Base-by-base conservation (phyloP, 2,888 invertebrate species). In the Xestia sexstrigata region DNA sequence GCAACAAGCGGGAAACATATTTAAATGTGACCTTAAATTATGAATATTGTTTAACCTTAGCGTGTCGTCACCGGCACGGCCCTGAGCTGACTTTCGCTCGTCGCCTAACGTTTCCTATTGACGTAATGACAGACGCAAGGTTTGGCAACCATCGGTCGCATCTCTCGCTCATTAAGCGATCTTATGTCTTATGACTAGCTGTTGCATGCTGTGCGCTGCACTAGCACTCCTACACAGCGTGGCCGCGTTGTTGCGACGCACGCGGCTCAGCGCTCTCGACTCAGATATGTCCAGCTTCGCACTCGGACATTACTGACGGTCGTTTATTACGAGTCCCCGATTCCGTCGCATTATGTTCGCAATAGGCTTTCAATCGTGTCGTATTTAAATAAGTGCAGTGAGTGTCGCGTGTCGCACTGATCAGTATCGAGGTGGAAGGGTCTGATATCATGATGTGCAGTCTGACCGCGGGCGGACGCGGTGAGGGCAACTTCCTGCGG, bases 1-100 rank as follows among this genome's bases (percentile, higher is more conserved):
- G 76, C 30, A 83, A 75, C 49, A 60, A 74, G 30, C 58, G 83
- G 81, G 76, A 81, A 83, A 83, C 47, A 68, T 76, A 58, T 76
- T 81, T 55, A 55, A 76, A 76, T 45, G 49, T 79, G 88, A 79
- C 86, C 88, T 82, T 79, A 70, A 39, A 39, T 71, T 26, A 62
- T 49, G 30, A 69, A 60, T 82, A 69, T 74, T 69, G 69, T 68
- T 65, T 74, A 65, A 74, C 71, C 66, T 81, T 60, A 74, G 55
- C 15, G 71, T 45, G 70, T 13, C 70, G 68, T 5, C 70, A 69
- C 60, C 11, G 66, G n/a, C 26, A n/a, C 45, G 74, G 35, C 62
- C 63, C 45, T 45, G 69, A 26, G 49, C 26, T 2, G n/a, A n/a
- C 74, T 67, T 26, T 74, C 74, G 55, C 60, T 62, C 35, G 74